Percentiles rank a stretch among this genome's conserved stretches.
Evolutionary conservation across 2,113 vertebrate genomes (phyloP).

Genomic region (Dasypus novemcinctus): DNA sequence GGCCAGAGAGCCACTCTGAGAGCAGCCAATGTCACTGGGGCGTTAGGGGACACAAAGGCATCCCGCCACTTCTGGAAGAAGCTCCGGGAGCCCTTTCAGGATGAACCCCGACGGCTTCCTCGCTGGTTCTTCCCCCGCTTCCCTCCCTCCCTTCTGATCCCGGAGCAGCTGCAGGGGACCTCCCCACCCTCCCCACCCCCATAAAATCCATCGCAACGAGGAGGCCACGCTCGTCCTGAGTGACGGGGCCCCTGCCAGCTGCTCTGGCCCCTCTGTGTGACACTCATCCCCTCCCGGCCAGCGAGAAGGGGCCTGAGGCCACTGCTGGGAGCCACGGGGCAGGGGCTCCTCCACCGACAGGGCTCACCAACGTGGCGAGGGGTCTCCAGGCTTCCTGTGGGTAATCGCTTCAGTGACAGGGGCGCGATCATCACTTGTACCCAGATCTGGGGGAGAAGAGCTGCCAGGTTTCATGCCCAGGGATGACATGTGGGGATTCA

Average conservation of each 20-base stretch:
- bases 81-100: background rate
- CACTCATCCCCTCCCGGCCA: background rate
- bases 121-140: background rate
- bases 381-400: background rate
- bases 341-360: too few relatives aligned
- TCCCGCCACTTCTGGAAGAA: background rate
- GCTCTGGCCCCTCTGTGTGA: too few relatives aligned
- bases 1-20: background rate
- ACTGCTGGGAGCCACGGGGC: background rate
- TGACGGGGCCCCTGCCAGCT: background rate
- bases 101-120: background rate
- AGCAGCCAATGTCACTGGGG: fast-evolving
- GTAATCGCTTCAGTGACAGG: background rate
- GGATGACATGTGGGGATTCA: background rate
- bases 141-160: background rate
- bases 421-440: background rate
- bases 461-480: background rate
- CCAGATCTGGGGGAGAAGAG: background rate
- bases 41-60: background rate
- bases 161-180: too few relatives aligned
- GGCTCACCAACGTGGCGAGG: background rate
- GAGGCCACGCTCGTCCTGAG: too few relatives aligned
- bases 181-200: fast-evolving
- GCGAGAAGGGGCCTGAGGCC: background rate
- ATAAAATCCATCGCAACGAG: background rate